Conservation (phyloP, 2,888 invertebrate species). For the Heliconius aoede region DNA sequence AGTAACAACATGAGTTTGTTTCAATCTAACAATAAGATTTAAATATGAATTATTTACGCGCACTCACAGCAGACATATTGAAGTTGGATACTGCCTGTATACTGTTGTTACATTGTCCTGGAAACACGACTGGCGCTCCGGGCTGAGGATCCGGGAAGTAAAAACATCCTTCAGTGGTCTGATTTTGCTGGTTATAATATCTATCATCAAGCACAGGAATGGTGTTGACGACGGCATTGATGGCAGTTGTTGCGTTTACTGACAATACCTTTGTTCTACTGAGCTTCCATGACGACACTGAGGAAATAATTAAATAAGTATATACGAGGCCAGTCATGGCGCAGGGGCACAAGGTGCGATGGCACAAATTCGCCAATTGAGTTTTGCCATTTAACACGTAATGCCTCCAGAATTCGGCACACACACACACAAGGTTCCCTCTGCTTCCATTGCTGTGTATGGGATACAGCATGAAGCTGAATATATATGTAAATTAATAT, state of each 20-base stretch:
- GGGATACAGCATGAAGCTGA: too few relatives aligned
- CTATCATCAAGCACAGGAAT: conserved; percentile 58
- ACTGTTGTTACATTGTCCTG: conserved; percentile 59
- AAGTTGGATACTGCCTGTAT: conserved; percentile 51
- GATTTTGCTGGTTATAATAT: conserved; percentile 56
- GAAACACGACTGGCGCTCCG: conserved; percentile 57
- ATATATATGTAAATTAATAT: background rate
- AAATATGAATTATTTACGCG: too few relatives aligned
- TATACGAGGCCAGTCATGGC: too few relatives aligned
- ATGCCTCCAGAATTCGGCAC: too few relatives aligned
- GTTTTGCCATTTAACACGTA: too few relatives aligned
- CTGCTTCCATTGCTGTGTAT: too few relatives aligned
- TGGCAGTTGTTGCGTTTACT: conserved; percentile 47
- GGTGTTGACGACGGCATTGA: conserved; percentile 52
- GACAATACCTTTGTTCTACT: conserved; percentile 57
- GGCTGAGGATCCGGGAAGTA: conserved; percentile 58
- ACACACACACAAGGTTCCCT: too few relatives aligned
- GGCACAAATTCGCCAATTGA: too few relatives aligned
- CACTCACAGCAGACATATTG: conserved; percentile 42
- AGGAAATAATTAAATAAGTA: background rate
- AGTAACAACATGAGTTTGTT: too few relatives aligned
- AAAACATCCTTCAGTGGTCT: conserved; percentile 58
- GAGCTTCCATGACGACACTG: conserved; percentile 54
- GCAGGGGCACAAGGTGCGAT: too few relatives aligned
- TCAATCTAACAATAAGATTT: too few relatives aligned